Evolutionary conservation across 2,797 vertebrate genomes (phyloP).

Genomic region (Pseudochromis fuscus): DNA sequence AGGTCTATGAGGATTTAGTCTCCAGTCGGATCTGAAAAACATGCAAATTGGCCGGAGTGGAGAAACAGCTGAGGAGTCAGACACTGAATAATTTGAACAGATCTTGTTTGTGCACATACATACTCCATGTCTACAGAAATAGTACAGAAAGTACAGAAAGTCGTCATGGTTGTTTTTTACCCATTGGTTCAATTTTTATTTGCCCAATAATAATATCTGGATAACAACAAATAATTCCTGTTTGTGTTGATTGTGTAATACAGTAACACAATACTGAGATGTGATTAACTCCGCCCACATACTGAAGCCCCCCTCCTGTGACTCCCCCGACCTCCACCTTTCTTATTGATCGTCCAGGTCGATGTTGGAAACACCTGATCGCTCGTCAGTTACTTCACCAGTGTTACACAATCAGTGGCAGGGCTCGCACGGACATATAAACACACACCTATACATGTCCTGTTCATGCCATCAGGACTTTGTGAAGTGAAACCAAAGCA

Average conservation of each 20-base stretch:
- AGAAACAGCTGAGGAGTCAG: conserved; percentile 25
- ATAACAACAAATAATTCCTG: too few relatives aligned
- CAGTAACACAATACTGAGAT: neutral
- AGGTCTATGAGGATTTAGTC: conserved; percentile 35
- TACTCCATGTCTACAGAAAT: neutral
- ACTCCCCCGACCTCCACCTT: neutral
- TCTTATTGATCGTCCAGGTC: conserved; percentile 25
- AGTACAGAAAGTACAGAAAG: neutral
- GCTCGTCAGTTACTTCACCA: conserved; percentile 30
- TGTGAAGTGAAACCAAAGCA: conserved; percentile 27
- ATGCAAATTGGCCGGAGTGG: conserved; percentile 24
- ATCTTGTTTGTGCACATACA: conserved; percentile 4
- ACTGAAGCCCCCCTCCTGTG: conserved; percentile 3
- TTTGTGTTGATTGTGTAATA: neutral
- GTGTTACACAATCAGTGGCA: conserved; percentile 46
- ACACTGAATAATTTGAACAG: conserved; percentile 29
- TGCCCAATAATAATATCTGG: too few relatives aligned
- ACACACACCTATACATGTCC: conserved; percentile 12
- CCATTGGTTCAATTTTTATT: too few relatives aligned
- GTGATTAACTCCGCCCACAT: neutral
- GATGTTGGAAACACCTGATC: conserved; percentile 15
- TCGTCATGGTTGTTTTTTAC: neutral
- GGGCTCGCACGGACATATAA: conserved; percentile 18
- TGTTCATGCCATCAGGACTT: conserved; percentile 18
- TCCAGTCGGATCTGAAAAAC: conserved; percentile 18